Base-by-base conservation (phyloP, 2,113 vertebrate species). In the Macroglossus sobrinus region DNA sequence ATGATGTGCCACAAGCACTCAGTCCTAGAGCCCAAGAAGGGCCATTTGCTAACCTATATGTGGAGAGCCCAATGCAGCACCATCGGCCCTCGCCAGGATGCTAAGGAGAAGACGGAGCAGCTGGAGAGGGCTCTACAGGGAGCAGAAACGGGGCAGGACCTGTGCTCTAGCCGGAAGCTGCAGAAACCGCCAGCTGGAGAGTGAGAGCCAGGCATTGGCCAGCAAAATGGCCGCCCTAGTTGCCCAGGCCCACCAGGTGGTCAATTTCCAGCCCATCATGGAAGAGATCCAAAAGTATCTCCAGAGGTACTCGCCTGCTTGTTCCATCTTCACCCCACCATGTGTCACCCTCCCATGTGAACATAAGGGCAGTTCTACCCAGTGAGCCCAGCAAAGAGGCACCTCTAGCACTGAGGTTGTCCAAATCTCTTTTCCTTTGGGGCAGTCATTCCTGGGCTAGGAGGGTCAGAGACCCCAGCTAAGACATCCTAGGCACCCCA, bases 161-260 rank as follows among this genome's bases (percentile, higher is more conserved):
- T 99, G 59, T 98, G 98, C 89, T 99, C 98, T 11, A 99, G 99
- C 95, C 97, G 98, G 35, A 92, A 98, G 93, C 98, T 99, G 9
- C 98, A 99, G 35, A 99, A 98, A 97, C 82, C 97, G 92, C 84
- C 99, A 99, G 82, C 97, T 99, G 93, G 99, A 99, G 98, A 97
- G 98, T 10, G 98, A 99, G 91, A 99, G 98, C 57, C 98, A 55
- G 64, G 98, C 99, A 30, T 97, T 99, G 97, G 99, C 99, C 7
- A 98, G 99, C 68, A 99, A 99, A 98, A 99, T 99, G 97, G 98
- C 99, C 92, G 98, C 98, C 66, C 99, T 99, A 35, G 96, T 99
- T 35, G 98, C 98, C 76, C 98, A 98, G 26, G 99, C 99, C 16
- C 98, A 98, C 91, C 97, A 97, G 85, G 97, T 98, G n/a, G 99